A percentile compares a stretch with the other conserved stretches of the same genome.
Conservation (phyloP, 2,113 vertebrate genomes). For the Dryoscopus gambensis region DNA sequence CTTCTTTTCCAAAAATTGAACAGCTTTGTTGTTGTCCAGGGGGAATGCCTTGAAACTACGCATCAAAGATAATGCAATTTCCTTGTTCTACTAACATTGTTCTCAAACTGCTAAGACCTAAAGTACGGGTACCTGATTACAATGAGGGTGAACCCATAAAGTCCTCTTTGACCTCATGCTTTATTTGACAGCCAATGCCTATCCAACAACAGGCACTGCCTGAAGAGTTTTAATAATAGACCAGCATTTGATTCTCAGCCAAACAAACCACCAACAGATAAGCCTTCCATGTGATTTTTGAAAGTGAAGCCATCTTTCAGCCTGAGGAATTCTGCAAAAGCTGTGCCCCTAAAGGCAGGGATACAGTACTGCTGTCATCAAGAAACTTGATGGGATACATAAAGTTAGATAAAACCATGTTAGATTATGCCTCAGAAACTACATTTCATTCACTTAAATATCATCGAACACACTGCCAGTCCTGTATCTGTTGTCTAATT, state of each 20-base stretch:
- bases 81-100: neutral
- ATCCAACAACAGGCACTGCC: neutral
- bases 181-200: neutral
- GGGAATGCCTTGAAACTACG: neutral
- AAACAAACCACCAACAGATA: neutral
- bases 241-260: neutral
- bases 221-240: conserved; percentile 33
- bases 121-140: conserved; percentile 5
- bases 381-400: neutral
- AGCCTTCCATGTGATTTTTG: neutral
- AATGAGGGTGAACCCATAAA: neutral
- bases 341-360: neutral
- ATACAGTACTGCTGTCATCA: neutral
- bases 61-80: conserved; percentile 28
- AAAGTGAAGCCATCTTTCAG: neutral
- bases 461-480: neutral
- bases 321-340: conserved; percentile 23
- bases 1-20: conserved; percentile 23
- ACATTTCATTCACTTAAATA: neutral
- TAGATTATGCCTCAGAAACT: neutral
- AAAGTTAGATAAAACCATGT: neutral
- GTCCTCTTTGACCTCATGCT: neutral
- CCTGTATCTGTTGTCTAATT: neutral
- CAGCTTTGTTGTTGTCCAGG: neutral
- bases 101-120: conserved; percentile 33